Evolutionary conservation across 2,113 vertebrate genomes (phyloP).

Genomic region (Odobenus rosmarus): DNA sequence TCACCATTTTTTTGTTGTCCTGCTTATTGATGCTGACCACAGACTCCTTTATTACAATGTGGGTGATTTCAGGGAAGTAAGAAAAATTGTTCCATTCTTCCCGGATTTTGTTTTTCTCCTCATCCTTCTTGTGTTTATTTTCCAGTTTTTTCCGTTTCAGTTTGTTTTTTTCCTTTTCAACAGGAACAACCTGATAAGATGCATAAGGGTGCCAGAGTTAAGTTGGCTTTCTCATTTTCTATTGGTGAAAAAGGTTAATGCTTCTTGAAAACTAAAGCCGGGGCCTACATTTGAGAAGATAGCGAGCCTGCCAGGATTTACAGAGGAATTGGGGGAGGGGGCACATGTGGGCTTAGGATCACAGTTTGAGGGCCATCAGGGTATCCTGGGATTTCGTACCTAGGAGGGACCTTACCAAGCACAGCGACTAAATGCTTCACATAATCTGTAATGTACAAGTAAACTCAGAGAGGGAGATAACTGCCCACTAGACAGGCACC

Average conservation of each 20-base stretch:
- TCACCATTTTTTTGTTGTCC: conserved; percentile 97
- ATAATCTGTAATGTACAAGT: not conserved
- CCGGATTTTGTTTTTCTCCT: conserved; percentile 86
- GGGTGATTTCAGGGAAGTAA: conserved; percentile 97
- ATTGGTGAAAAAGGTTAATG: not conserved
- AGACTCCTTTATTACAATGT: conserved; percentile 93
- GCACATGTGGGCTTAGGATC: not conserved
- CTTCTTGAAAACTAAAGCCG: not conserved
- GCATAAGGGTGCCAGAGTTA: not conserved
- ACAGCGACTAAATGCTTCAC: not conserved
- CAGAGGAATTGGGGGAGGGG: not conserved
- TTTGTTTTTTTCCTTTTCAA: conserved; percentile 91
- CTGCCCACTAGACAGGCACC: too few relatives aligned
- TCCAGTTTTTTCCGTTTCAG: conserved; percentile 91
- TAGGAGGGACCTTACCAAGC: not conserved
- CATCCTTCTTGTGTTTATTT: conserved; percentile 87
- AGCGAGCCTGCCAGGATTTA: too few relatives aligned
- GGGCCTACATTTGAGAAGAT: not conserved
- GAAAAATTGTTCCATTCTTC: conserved; percentile 92
- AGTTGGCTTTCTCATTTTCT: not conserved
- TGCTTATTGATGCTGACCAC: conserved; percentile 94
- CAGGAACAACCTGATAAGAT: conserved; percentile 83
- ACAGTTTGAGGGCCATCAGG: not conserved
- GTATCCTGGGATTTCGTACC: not conserved
- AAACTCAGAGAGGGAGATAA: not conserved